Evolutionary conservation across 1,140 invertebrate genomes (phyloP).

Genomic region (Hypsibius dujardini): DNA sequence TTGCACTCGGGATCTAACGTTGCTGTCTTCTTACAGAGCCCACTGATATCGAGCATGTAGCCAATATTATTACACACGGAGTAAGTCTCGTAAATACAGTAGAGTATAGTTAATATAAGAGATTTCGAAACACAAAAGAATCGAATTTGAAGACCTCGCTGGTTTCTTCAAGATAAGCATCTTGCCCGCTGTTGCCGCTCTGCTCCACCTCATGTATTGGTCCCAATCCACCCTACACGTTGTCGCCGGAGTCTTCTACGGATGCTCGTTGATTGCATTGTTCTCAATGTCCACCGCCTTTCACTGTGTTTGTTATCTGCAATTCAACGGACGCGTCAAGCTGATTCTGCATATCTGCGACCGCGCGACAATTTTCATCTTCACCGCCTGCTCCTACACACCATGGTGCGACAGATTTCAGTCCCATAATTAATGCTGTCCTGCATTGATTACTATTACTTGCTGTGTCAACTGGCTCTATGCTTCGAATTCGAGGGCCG

Average conservation of each 20-base stretch:
- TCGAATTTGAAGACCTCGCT: no score
- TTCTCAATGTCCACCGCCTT: conserved; percentile 77
- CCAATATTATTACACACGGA: conserved; percentile 74
- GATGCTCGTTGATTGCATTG: conserved; percentile 58
- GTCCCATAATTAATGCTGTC: no score
- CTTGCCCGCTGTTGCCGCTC: neutral
- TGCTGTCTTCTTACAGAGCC: no score
- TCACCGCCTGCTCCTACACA: conserved; percentile 86
- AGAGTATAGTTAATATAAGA: no score
- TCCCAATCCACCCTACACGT: conserved; percentile 50
- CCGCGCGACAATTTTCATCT: conserved; percentile 83
- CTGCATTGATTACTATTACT: no score
- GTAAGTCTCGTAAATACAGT: no score
- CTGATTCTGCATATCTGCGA: conserved; percentile 74
- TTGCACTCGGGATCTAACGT: no score
- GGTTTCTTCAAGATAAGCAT: conserved; percentile 6
- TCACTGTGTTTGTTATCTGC: conserved; percentile 58
- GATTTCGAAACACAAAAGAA: conserved; percentile 4
- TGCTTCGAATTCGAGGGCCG: no score
- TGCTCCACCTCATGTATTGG: conserved; percentile 51
- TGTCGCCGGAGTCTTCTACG: conserved; percentile 63
- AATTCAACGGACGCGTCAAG: conserved; percentile 42
- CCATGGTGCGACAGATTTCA: conserved; percentile 55
- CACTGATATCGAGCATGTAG: conserved; percentile 65
- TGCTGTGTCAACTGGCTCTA: no score